Evolutionary conservation across 2,888 invertebrate genomes (phyloP).

Genomic region (Salpingus planirostris): DNA sequence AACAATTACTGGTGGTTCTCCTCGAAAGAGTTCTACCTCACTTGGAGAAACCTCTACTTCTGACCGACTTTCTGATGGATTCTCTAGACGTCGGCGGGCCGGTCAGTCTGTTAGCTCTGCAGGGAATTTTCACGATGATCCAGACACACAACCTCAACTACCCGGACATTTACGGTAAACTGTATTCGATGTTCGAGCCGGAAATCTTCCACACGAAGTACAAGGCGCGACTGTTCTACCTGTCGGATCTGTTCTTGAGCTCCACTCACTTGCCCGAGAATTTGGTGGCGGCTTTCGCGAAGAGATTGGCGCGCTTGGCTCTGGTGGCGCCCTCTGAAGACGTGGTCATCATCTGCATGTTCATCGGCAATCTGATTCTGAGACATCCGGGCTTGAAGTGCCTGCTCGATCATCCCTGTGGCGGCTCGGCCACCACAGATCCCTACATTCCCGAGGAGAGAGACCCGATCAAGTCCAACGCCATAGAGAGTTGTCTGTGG

Average conservation of each 20-base stretch:
- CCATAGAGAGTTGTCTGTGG: constrained; percentile 87
- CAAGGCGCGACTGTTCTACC: constrained; percentile 77
- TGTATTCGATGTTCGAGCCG: constrained; percentile 91
- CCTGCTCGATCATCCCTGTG: constrained; percentile 47
- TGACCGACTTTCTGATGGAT: constrained; percentile 88
- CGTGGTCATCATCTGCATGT: constrained; percentile 64
- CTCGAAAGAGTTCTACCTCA: constrained; percentile 75
- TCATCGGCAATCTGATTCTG: constrained; percentile 75
- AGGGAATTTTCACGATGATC: constrained; percentile 84
- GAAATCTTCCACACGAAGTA: constrained; percentile 86
- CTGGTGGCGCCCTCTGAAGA: constrained; percentile 76
- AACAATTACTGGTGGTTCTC: constrained; percentile 69
- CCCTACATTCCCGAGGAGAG: constrained; percentile 79
- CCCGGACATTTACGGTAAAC: constrained; percentile 87
- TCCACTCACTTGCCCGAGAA: constrained; percentile 91
- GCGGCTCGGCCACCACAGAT: constrained; percentile 52
- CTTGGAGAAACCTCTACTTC: constrained; percentile 68
- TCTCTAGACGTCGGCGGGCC: constrained; percentile 82
- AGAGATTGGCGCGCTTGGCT: constrained; percentile 75
- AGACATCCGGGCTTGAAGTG: constrained; percentile 77
- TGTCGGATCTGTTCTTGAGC: constrained; percentile 83
- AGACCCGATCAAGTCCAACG: constrained; percentile 69
- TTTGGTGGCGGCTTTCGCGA: constrained; percentile 87
- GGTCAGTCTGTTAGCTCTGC: constrained; percentile 80
- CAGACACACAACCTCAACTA: constrained; percentile 89